These are phyloP conservation scores for Phylloscopus collybita DNA, from an alignment of 2,797 vertebrate species.

Conservation along the genomic window DNA sequence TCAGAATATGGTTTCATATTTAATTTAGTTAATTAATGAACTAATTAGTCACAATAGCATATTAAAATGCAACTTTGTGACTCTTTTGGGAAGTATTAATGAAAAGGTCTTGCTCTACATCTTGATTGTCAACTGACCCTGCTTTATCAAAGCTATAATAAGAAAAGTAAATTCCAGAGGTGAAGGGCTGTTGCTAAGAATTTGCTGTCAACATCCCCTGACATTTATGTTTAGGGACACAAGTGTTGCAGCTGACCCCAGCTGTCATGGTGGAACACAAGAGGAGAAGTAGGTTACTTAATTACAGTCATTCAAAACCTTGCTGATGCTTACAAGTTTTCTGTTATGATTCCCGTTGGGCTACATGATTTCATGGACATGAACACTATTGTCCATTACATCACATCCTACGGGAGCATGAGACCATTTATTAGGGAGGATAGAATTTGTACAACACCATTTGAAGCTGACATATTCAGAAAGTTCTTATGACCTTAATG, in stretches of 20 bases:
- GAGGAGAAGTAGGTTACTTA: slow-evolving; percentile 37
- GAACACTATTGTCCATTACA: not conserved
- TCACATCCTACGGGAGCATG: slow-evolving; percentile 3
- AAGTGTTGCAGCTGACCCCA: slow-evolving; percentile 25
- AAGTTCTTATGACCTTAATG: not conserved
- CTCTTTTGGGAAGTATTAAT: not conserved
- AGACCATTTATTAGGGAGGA: not conserved
- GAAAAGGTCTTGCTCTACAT: not conserved
- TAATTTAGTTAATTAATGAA: not conserved
- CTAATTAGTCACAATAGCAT: not conserved
- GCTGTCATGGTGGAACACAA: not conserved
- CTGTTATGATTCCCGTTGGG: slow-evolving; percentile 25
- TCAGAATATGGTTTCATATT: not conserved
- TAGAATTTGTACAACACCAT: not conserved
- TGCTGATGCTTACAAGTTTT: not conserved
- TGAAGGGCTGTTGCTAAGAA: slow-evolving; percentile 27
- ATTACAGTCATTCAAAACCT: slow-evolving; percentile 54
- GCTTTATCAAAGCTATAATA: slow-evolving; percentile 2
- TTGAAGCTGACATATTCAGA: not conserved
- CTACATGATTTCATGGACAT: not conserved
- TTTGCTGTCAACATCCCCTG: slow-evolving; percentile 14
- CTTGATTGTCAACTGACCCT: slow-evolving; percentile 4
- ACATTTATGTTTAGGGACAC: slow-evolving; percentile 32
- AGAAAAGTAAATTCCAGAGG: slow-evolving; percentile 27
- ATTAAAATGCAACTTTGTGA: not conserved